Percentiles rank a stretch among this genome's conserved stretches.
phyloP scores from a whole-genome alignment of 2,888 invertebrate species.

The Chymomyza amoena region DNA sequence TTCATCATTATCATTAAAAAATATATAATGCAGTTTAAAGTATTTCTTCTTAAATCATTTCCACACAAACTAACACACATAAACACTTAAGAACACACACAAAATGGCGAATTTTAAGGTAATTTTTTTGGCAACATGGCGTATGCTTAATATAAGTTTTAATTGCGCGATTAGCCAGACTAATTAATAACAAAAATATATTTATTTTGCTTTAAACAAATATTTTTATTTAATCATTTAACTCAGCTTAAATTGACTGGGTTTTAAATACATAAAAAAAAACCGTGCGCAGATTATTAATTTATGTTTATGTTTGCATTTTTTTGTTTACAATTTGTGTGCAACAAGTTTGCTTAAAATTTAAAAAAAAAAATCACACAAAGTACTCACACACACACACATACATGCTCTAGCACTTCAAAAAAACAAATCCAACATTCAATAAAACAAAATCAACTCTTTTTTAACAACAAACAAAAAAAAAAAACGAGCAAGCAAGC shows the following conservation, averaged over 20 bases:
- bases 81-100: constrained; percentile 12
- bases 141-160: neutral
- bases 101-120: neutral
- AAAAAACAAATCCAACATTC: neutral
- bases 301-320: constrained; percentile 32
- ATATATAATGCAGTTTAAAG: neutral
- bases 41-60: neutral
- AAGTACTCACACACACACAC: neutral
- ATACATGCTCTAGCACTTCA: constrained; percentile 2
- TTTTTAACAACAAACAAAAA: constrained; percentile 12
- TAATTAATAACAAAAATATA: neutral
- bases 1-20: neutral
- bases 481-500: constrained; percentile 5
- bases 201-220: neutral
- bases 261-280: neutral
- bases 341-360: neutral
- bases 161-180: neutral
- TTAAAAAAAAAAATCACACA: constrained; percentile 4
- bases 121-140: neutral
- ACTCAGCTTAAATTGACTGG: neutral
- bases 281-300: constrained; percentile 4
- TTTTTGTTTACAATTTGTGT: constrained; percentile 33
- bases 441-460: constrained; percentile 11
- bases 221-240: neutral
- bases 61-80: constrained; percentile 2